These are phyloP conservation scores for Oceanodroma tethys DNA, from an alignment of 2,113 vertebrate species.

Conservation along the genomic window DNA sequence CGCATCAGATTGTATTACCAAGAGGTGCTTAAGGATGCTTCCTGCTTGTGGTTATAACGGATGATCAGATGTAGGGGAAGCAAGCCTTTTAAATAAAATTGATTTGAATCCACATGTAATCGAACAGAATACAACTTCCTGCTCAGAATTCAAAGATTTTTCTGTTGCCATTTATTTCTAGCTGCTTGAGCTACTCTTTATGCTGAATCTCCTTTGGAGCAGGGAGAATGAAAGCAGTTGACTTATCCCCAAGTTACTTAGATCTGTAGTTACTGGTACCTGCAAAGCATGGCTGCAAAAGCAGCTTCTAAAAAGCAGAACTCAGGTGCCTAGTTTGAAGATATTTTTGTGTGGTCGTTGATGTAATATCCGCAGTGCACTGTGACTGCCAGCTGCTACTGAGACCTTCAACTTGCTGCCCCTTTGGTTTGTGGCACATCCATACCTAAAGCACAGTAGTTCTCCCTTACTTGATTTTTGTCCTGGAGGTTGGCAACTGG, in stretches of 20 bases:
- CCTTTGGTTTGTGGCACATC: neutral
- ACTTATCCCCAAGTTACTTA: neutral
- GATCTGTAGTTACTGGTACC: neutral
- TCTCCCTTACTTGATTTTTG: neutral
- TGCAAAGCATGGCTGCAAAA: neutral
- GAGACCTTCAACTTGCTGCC: neutral
- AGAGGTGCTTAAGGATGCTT: neutral
- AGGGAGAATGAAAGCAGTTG: neutral
- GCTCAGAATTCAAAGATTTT: neutral
- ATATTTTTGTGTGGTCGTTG: neutral
- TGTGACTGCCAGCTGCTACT: neutral
- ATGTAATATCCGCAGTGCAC: neutral
- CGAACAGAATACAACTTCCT: neutral
- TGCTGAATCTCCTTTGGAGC: neutral
- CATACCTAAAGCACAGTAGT: neutral
- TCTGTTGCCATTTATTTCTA: neutral
- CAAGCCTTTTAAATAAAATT: neutral
- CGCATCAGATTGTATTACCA: neutral
- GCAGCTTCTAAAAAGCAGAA: neutral
- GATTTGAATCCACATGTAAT: neutral
- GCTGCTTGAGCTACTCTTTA: neutral
- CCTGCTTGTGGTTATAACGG: neutral
- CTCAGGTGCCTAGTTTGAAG: neutral
- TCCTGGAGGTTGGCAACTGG: neutral
- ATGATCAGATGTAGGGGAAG: neutral